Evolutionary conservation across 2,888 invertebrate species (phyloP).

Genomic region (Orgyia antiqua): DNA sequence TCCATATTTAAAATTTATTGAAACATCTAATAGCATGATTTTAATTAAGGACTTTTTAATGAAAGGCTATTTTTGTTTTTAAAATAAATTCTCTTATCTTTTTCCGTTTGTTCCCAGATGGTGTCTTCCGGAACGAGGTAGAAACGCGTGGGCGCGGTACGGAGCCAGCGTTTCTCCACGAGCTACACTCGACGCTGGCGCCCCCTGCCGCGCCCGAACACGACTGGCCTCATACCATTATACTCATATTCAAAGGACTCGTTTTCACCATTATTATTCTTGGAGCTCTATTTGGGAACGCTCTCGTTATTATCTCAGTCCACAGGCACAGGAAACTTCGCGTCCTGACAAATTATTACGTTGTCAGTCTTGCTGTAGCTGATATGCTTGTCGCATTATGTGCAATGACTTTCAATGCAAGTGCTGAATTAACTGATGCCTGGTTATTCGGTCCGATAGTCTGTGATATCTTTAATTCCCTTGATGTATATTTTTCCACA

Average conservation of each 20-base stretch:
- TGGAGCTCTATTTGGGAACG: conserved; percentile 94
- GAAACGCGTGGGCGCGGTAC: conserved; percentile 72
- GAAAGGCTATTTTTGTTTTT: too few relatives aligned
- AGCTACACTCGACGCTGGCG: conserved; percentile 70
- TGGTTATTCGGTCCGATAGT: conserved; percentile 94
- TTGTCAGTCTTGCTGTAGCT: conserved; percentile 95
- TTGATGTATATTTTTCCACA: conserved; percentile 95
- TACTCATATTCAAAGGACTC: conserved; percentile 84
- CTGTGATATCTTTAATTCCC: conserved; percentile 96
- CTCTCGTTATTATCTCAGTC: conserved; percentile 92
- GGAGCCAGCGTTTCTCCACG: conserved; percentile 65
- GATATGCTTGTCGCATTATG: conserved; percentile 95
- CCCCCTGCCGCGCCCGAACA: conserved; percentile 68
- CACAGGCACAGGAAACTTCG: conserved; percentile 88
- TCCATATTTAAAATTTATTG: too few relatives aligned
- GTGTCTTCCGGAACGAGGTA: conserved; percentile 62
- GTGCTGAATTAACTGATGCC: conserved; percentile 89
- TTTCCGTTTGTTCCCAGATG: conserved; percentile 58
- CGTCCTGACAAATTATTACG: conserved; percentile 96
- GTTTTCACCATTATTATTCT: conserved; percentile 92
- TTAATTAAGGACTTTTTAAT: too few relatives aligned
- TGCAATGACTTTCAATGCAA: conserved; percentile 95
- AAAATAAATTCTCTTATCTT: too few relatives aligned
- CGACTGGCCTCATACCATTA: conserved; percentile 65
- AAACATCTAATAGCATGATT: too few relatives aligned